Evolutionary conservation across 2,113 vertebrate species (phyloP), one percentile per base, ranked within the genome.

Genomic region (Anolis sagrei): DNA sequence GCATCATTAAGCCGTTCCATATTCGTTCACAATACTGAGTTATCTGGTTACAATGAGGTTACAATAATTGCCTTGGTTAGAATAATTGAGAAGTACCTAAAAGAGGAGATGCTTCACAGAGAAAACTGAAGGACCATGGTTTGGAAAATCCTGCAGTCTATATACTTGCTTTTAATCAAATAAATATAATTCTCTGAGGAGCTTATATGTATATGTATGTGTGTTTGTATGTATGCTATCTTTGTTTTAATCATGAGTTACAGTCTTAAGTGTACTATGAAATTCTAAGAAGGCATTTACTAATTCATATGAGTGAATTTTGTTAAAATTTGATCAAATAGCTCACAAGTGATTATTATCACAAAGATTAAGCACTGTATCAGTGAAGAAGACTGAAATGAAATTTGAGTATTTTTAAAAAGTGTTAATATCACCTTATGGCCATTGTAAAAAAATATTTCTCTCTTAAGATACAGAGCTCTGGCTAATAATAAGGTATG

Each of bases 61-160:
- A n/a, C n/a, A n/a, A n/a, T 81, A 84, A 66, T 66, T 76, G 70
- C 83, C 64, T 62, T 70, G 9, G 89, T 80, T 2, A 0, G 86
- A 90, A 92, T 81, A 66, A 89, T 79, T 84, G 75, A 74, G 78
- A 73, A 44, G 62, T 36, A 19, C 7, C 4, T 80, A 36, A 70
- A 82, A 76, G 48, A 72, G 19, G 51, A 44, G 19, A 62, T 61
- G 8, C 69, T 61, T 72, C 18, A 64, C 29, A 62, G 7, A 16
- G 21, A 21, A 61, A 62, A 48, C 2, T 85, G 16, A 16, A 5
- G 27, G 32, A 23, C 62, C 66, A 9, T 69, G n/a, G 64, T 75
- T 61, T 44, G 39, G 27, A 74, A 29, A 62, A n/a, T 7, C 7
- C 5, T 75, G 39, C 5, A 14, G 16, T 48, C 27, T 64, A 62